Evolutionary conservation across 1,140 invertebrate genomes (phyloP), one percentile per base, ranked within the genome.

Genomic region (Frieseomelitta varia): DNA sequence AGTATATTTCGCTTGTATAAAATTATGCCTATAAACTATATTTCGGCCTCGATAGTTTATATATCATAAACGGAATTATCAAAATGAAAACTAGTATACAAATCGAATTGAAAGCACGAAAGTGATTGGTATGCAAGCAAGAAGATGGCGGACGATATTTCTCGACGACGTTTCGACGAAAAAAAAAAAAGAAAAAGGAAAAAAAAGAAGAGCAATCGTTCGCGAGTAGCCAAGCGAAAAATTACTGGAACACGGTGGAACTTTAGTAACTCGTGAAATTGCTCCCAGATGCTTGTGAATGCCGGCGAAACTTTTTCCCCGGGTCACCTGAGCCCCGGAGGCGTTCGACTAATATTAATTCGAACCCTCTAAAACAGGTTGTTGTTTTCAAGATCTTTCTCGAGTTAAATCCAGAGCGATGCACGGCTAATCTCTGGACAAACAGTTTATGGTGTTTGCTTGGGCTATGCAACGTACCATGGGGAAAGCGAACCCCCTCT

Each of bases 391-490:
- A 79, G 74, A 86, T 91, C 90, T 81, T 76, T 88, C 76, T 81
- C 79, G 79, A 91, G 84, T 85, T 83, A 86, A 92, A 91, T 90
- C 85, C 87, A 68, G 81, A 88, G 81, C 80, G 82, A 87, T 86
- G 87, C 84, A 79, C 86, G 90, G 90, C 90, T 94, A 94, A 94
- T 94, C 92, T 90, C 84, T 91, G 87, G 87, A 91, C 92, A 94
- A 93, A 94, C 92, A 94, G 93, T 94, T 94, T 94, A 94, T 91
- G 91, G 90, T 92, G 91, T 93, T 94, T 93, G 92, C 91, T 91
- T 88, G 90, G 39, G 90, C 84, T 75, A 87, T 27, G 71, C 65
- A 71, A 19, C 63, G 79, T 74, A 51, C 78, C 55, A 65, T 8
- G 19, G 53, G 21, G 47, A 30, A 15, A 21, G n/a, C 15, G 17